A percentile compares a stretch with the other conserved stretches of the same genome.
phyloP scores from a whole-genome alignment of 2,888 invertebrate species.

The Scelioninae gen. 2 region DNA sequence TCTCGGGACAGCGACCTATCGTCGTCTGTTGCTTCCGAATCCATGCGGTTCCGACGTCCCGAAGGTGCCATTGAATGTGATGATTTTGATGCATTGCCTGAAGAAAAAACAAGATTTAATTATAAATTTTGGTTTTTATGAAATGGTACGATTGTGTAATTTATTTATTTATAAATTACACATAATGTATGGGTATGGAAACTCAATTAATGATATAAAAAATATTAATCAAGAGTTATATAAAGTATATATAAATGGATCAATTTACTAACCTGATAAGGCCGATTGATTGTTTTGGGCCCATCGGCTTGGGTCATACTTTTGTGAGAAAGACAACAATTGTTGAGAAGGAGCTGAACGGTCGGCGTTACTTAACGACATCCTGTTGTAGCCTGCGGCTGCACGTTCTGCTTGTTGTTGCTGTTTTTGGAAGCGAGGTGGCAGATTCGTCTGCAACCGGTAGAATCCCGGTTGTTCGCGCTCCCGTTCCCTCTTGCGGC shows the following conservation, averaged over 20 bases:
- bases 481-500: conserved; percentile 75
- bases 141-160: too few relatives aligned
- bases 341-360: conserved; percentile 65
- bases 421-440: conserved; percentile 90
- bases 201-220: too few relatives aligned
- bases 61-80: conserved; percentile 66
- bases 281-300: conserved; percentile 69
- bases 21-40: conserved; percentile 72
- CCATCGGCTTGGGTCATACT: conserved; percentile 73
- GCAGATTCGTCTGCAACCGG: conserved; percentile 88
- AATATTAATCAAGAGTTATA: not conserved
- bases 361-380: conserved; percentile 72
- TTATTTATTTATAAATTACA: too few relatives aligned
- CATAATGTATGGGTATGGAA: too few relatives aligned
- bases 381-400: conserved; percentile 67
- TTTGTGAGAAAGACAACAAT: conserved; percentile 69
- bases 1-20: conserved; percentile 67
- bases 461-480: conserved; percentile 79
- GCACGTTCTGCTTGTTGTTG: conserved; percentile 77
- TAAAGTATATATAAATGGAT: not conserved
- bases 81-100: conserved; percentile 67
- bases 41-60: conserved; percentile 70
- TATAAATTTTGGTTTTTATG: too few relatives aligned
- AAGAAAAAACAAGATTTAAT: not conserved
- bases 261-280: conserved; percentile 64